Evolutionary conservation across 2,113 vertebrate species (phyloP), one percentile per base, ranked within the genome.

Genomic region (Paedocypris sp.): DNA sequence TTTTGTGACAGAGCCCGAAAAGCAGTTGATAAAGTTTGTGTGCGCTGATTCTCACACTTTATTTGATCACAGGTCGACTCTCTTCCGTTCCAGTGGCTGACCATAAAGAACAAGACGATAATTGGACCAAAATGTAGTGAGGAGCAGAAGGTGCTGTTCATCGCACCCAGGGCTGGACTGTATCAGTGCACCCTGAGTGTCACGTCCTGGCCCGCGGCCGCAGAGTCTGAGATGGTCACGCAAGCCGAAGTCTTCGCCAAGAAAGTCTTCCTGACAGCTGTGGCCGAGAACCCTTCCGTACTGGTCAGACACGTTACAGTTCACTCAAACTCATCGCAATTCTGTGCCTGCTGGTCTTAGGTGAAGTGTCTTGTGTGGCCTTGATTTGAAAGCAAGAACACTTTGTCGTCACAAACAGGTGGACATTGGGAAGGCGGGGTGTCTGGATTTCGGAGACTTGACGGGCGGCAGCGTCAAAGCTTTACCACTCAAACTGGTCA

Each of bases 41-140:
- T 53, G 12, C 4, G 23, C 8, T n/a, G 26, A 15, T 4, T 7
- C 20, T 35, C 35, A 62, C 64, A 11, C 46, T 32, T 6, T 2
- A 4, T 9, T 36, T 38, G 70, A 63, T 69, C 75, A 65, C 75
- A 89, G 95, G 76, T 94, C 75, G 91, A 94, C 23, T 76, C 79
- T 62, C 64, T 83, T 36, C 86, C 88, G 18, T 88, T 89, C 23
- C 91, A 87, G n/a, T 95, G 89, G 73, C 74, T 98, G 22, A 88
- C 96, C 45, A 90, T 99, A 69, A 98, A 96, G 77, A 96, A 89
- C 77, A 94, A 89, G 83, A 86, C 88, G 0, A 86, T 99, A 11
- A 76, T 96, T 74, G 91, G 87, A 60, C 86, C 95, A 7, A 88
- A 88, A 64, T 85, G 84, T 64, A 88, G 89, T 26, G 89, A 92